Evolutionary conservation across 2,888 invertebrate species (phyloP), one percentile per base, ranked within the genome.

Genomic region (Psococerastis gibbosa): DNA sequence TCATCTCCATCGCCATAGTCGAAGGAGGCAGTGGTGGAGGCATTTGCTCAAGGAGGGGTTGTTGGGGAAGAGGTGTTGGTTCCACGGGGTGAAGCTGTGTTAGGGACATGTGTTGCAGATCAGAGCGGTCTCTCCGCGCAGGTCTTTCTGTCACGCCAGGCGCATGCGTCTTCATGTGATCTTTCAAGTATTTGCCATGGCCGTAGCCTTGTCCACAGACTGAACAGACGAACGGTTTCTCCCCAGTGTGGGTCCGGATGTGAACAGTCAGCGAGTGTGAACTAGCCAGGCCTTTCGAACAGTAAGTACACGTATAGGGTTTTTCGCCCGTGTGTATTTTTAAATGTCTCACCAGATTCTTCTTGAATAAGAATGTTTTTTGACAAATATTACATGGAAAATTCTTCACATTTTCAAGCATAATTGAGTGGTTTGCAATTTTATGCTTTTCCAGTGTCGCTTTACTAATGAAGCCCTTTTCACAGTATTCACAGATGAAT

Each of bases 381-480:
- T 5, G 3, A 22, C 38, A 38, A 6, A 38, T 20, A 22, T 20
- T 38, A 11, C 38, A 38, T 13, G 38, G 38, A 20, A 38, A 38
- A 11, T 18, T 20, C 11, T 38, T 38, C 6, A 38, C 38, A 18
- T 38, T 38, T 38, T 38, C 38, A 6, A 38, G 22, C 8, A 38
- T 9, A 18, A 18, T 38, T 43, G 49, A 32, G 41, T 49, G 46
- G 41, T 47, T 47, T 2, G 41, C 38, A 22, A 49, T 51, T 46
- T 55, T 55, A 32, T 63, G 62, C 0, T 57, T 54, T 38, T 56
- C 56, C 20, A 63, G 47, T 9, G 61, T 57, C 1, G 57, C 55
- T 38, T 60, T 57, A 38, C 60, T 61, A 2, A 58, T 56, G 47
- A 62, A 63, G 44, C 54, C 54, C 42, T 60, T 62, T 2, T 54